phyloP scores from a whole-genome alignment of 2,888 invertebrate species.

The Tineola bisselliella region DNA sequence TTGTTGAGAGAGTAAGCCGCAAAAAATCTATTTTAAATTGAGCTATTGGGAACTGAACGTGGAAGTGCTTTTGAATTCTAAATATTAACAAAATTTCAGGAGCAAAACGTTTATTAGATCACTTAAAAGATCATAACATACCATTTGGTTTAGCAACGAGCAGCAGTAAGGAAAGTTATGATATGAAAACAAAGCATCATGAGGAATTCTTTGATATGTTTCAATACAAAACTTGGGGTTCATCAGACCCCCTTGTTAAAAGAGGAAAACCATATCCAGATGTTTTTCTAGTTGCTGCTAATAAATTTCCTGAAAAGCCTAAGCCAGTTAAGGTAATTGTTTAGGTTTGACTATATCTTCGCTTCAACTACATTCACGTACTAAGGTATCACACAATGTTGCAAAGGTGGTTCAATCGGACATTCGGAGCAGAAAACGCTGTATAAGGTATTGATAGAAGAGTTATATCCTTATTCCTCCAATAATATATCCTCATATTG shows the following conservation, averaged over 20 bases:
- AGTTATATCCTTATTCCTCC: too few relatives aligned
- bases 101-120: slow-evolving; percentile 76
- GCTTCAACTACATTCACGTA: too few relatives aligned
- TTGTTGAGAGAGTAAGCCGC: too few relatives aligned
- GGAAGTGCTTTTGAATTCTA: too few relatives aligned
- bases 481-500: too few relatives aligned
- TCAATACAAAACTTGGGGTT: slow-evolving; percentile 79
- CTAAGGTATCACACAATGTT: too few relatives aligned
- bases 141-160: slow-evolving; percentile 91
- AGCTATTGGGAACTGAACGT: too few relatives aligned
- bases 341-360: not conserved
- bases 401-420: too few relatives aligned
- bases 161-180: slow-evolving; percentile 75
- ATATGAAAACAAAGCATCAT: slow-evolving; percentile 74
- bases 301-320: slow-evolving; percentile 75
- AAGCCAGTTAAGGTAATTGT: slow-evolving; percentile 57
- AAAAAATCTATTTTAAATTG: too few relatives aligned
- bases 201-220: slow-evolving; percentile 74
- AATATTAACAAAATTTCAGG: slow-evolving; percentile 62
- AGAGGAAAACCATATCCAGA: slow-evolving; percentile 90
- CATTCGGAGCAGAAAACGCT: too few relatives aligned
- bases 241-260: slow-evolving; percentile 84
- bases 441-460: too few relatives aligned
- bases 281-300: slow-evolving; percentile 81
- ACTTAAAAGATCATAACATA: slow-evolving; percentile 75